Conservation (phyloP, 1,140 invertebrate species). For the Tetragnatha versicolor region DNA sequence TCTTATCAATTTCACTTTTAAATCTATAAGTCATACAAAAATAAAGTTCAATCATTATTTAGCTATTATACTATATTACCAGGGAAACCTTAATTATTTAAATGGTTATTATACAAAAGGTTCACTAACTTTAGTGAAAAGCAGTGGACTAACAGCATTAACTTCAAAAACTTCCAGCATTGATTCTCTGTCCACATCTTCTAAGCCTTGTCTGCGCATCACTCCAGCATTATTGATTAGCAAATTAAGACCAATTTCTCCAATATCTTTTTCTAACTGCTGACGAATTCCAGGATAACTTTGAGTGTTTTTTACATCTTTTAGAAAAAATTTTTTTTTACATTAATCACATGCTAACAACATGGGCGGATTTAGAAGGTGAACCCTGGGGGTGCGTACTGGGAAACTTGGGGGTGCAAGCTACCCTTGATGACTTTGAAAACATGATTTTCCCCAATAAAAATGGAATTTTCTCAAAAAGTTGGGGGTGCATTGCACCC, state of each 20-base stretch:
- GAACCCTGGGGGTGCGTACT: too few relatives aligned
- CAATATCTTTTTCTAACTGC: constrained; percentile 64
- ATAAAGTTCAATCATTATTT: not conserved
- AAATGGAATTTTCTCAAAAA: too few relatives aligned
- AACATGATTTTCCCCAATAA: too few relatives aligned
- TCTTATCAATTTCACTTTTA: not conserved
- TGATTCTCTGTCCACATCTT: constrained; percentile 74
- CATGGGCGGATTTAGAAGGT: too few relatives aligned
- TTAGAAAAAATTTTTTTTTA: not conserved
- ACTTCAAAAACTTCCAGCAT: constrained; percentile 74
- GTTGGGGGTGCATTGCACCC: too few relatives aligned
- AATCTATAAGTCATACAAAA: not conserved
- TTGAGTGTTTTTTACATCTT: constrained; percentile 69
- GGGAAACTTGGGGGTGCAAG: too few relatives aligned
- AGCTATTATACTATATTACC: not conserved
- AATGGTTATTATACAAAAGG: not conserved
- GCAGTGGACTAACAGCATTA: constrained; percentile 82
- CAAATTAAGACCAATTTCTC: constrained; percentile 77
- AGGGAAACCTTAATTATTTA: not conserved
- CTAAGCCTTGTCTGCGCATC: constrained; percentile 76
- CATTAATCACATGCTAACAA: not conserved
- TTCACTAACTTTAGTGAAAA: constrained; percentile 77
- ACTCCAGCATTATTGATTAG: constrained; percentile 88
- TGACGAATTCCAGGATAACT: constrained; percentile 45
- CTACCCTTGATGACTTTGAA: too few relatives aligned